phyloP scores from a whole-genome alignment of 1,140 invertebrate species.

The Saccostrea echinata region DNA sequence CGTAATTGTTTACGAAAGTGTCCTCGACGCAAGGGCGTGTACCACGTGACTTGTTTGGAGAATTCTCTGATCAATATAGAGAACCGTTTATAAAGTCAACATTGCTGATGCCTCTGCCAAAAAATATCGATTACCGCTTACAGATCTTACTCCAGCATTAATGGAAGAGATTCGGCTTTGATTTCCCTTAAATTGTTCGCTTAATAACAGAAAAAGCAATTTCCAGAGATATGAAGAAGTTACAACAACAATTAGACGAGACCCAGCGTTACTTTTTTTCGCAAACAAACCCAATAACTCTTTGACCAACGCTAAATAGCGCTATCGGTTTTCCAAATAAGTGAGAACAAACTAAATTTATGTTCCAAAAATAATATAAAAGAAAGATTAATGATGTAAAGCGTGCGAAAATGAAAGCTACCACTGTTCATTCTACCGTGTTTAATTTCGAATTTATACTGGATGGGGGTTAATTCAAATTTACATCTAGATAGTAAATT shows the following conservation, averaged over 20 bases:
- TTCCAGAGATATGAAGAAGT: constrained; percentile 29
- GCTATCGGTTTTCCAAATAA: constrained; percentile 9
- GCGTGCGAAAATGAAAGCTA: not conserved
- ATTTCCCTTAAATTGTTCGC: constrained; percentile 26
- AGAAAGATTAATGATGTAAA: not conserved
- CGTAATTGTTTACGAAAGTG: constrained; percentile 34
- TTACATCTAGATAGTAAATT: too few relatives aligned
- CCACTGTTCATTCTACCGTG: too few relatives aligned
- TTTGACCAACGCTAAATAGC: not conserved
- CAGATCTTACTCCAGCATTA: not conserved
- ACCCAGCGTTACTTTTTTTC: not conserved
- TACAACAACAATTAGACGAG: constrained; percentile 19
- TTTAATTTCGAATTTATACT: too few relatives aligned
- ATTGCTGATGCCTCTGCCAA: not conserved
- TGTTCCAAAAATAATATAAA: constrained; percentile 24
- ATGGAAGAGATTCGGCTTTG: constrained; percentile 27
- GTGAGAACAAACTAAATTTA: not conserved
- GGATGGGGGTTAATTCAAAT: too few relatives aligned
- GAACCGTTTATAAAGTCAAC: constrained; percentile 24
- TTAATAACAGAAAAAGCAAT: constrained; percentile 22
- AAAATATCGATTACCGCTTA: constrained; percentile 17
- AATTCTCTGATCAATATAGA: constrained; percentile 18
- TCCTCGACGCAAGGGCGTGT: not conserved
- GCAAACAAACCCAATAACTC: constrained; percentile 6
- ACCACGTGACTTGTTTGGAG: constrained; percentile 20